A percentile compares a stretch with the other conserved stretches of the same genome.
phyloP scores from a whole-genome alignment of 2,797 vertebrate genomes.

The Atherinosoma microstoma region DNA sequence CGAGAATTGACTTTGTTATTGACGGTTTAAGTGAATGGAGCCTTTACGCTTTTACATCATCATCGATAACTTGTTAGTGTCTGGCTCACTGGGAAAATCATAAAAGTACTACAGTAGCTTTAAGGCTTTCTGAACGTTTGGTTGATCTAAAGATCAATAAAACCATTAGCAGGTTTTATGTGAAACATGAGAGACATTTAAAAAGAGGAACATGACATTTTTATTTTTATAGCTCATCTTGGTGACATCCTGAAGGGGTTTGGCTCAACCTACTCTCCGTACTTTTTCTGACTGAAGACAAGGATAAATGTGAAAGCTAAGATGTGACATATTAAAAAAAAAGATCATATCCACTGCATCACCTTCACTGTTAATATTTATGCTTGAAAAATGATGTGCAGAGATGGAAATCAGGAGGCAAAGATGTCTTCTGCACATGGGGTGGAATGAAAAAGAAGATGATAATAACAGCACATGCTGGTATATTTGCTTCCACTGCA shows the following conservation, averaged over 20 bases:
- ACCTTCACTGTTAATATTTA: conserved; percentile 6
- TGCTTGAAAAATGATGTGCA: conserved; percentile 21
- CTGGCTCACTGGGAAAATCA: background rate
- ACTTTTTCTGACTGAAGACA: conserved; percentile 17
- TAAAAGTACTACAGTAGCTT: conserved; percentile 5
- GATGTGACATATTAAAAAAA: conserved; percentile 13
- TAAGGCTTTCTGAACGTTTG: conserved; percentile 12
- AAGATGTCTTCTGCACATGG: background rate
- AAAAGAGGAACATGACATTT: conserved; percentile 6
- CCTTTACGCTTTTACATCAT: conserved; percentile 6
- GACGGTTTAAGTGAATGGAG: conserved; percentile 8
- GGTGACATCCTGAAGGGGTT: conserved; percentile 17
- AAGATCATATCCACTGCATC: conserved; percentile 1
- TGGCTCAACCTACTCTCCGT: conserved; percentile 9
- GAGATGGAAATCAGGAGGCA: conserved; percentile 30
- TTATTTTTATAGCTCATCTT: conserved; percentile 8
- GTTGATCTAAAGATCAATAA: conserved; percentile 25
- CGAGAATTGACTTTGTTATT: conserved; percentile 11
- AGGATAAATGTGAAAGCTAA: conserved; percentile 20
- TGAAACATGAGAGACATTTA: background rate
- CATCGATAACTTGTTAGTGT: conserved; percentile 5
- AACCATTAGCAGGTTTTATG: conserved; percentile 2
- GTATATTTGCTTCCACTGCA: conserved; percentile 17
- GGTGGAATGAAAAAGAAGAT: background rate
- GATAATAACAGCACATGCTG: background rate